Conservation (phyloP, 2,888 invertebrate species). For the Campaea margaritaria region DNA sequence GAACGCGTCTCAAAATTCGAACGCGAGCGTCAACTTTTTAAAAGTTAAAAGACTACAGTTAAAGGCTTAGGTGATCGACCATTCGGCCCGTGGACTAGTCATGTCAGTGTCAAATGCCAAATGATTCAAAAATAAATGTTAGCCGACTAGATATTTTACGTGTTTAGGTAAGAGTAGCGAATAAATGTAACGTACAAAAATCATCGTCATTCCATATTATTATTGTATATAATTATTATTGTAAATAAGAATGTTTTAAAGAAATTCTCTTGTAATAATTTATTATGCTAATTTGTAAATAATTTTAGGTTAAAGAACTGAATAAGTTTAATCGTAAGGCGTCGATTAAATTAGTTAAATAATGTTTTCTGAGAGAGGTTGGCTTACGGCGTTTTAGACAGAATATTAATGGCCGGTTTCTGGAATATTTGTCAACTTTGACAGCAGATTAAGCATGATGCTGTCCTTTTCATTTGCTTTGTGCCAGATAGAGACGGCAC, state of each 20-base stretch:
- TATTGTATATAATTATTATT: conserved; percentile 65
- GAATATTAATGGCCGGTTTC: too few relatives aligned
- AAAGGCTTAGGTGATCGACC: conserved; percentile 25
- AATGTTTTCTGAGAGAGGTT: conserved; percentile 10
- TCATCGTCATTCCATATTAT: conserved; percentile 72
- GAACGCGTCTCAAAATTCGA: conserved; percentile 36
- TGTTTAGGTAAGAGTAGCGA: conserved; percentile 39
- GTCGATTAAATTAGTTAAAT: conserved; percentile 13
- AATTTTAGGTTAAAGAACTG: conserved; percentile 64
- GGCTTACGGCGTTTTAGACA: conserved; percentile 13
- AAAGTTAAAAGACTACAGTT: conserved; percentile 7
- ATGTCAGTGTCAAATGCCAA: conserved; percentile 64
- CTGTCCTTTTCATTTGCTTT: too few relatives aligned
- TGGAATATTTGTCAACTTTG: too few relatives aligned
- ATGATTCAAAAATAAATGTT: conserved; percentile 61
- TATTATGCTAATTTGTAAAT: conserved; percentile 73
- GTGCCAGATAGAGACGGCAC: too few relatives aligned
- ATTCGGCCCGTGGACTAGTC: conserved; percentile 49
- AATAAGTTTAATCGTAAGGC: conserved; percentile 36
- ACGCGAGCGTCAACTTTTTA: conserved; percentile 44
- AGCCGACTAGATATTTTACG: conserved; percentile 32
- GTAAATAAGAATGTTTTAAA: conserved; percentile 74
- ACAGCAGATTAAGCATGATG: too few relatives aligned
- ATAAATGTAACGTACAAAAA: conserved; percentile 79
- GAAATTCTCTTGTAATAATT: conserved; percentile 72